Evolutionary conservation across 2,797 vertebrate genomes (phyloP), one percentile per base, ranked within the genome.

Genomic region (Phyllotis vaccarum): DNA sequence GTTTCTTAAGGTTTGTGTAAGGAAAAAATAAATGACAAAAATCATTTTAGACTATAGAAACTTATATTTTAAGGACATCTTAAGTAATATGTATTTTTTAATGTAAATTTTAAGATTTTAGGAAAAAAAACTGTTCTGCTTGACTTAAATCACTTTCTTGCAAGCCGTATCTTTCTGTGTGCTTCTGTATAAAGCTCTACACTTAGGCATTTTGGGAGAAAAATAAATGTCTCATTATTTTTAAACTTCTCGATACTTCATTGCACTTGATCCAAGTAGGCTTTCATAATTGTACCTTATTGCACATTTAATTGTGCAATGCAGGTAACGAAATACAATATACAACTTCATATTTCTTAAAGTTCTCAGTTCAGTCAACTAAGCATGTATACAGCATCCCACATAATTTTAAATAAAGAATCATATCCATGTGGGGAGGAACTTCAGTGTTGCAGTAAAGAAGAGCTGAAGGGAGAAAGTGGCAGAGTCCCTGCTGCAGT

Each of bases 341-440:
- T 43, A 27, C 58, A 60, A 94, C 64, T 75, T 96, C 27, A 74
- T 82, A n/a, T 78, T 86, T 91, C 88, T 83, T 14, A 94, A 82
- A 49, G n/a, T 75, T 85, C 89, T 79, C 62, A 62, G 27, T 27
- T 95, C 27, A 62, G 81, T 72, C 78, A 90, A 82, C 79, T 90
- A 91, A 93, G 72, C n/a, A 86, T 86, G 56, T 70, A 68, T 80
- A 72, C 79, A 66, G 14, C 17, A 94, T 81, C 52, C 79, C 6
- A 40, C 43, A 58, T 21, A n/a, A 82, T 94, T 94, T 96, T 46
- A 94, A 96, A 91, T 80, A 90, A 85, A 91, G 90, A 88, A 87
- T 83, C 40, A 60, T 2, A 78, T 40, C 85, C 43, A 88, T 88
- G 95, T 24, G 43, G n/a, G 40, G 24, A 12, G 8, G 46, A 86